phyloP scores from a whole-genome alignment of 2,888 invertebrate genomes.

The Leptinotarsa rubiginosa region DNA sequence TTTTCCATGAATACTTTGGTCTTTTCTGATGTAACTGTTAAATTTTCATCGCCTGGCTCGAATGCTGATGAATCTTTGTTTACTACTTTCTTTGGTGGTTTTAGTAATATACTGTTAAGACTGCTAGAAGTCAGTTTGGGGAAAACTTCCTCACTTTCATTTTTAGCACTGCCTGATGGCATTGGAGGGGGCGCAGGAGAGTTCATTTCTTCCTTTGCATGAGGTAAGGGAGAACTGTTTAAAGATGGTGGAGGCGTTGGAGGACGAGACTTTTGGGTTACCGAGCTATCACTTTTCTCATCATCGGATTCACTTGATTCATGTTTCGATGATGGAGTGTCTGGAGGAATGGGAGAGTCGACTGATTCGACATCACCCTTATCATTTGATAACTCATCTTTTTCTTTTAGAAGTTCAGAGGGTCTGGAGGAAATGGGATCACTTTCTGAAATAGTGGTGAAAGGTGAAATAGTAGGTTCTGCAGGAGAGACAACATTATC shows the following conservation, averaged over 20 bases:
- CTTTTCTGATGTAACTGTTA: constrained; percentile 50
- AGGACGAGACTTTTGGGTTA: background rate
- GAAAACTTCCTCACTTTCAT: background rate
- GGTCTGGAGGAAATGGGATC: background rate
- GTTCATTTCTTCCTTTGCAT: background rate
- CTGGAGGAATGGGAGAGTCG: constrained; percentile 32
- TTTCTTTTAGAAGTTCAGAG: background rate
- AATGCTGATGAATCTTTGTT: constrained; percentile 15
- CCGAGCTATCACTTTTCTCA: constrained; percentile 8
- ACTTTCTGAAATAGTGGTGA: background rate
- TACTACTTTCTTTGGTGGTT: constrained; percentile 34
- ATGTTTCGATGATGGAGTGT: constrained; percentile 6
- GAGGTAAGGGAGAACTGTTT: constrained; percentile 11
- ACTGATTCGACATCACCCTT: constrained; percentile 3
- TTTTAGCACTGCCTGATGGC: constrained; percentile 33
- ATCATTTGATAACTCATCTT: background rate
- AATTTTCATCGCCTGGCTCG: constrained; percentile 48
- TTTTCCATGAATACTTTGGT: constrained; percentile 51
- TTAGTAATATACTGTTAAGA: constrained; percentile 46
- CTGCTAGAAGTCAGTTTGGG: constrained; percentile 35
- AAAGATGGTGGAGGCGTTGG: constrained; percentile 36
- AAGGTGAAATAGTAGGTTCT: constrained; percentile 37
- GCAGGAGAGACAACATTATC: constrained; percentile 64
- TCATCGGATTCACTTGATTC: constrained; percentile 16
- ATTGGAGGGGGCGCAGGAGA: constrained; percentile 25